Evolutionary conservation across 2,888 invertebrate genomes (phyloP).

Genomic region (Liposcelis brunnea): DNA sequence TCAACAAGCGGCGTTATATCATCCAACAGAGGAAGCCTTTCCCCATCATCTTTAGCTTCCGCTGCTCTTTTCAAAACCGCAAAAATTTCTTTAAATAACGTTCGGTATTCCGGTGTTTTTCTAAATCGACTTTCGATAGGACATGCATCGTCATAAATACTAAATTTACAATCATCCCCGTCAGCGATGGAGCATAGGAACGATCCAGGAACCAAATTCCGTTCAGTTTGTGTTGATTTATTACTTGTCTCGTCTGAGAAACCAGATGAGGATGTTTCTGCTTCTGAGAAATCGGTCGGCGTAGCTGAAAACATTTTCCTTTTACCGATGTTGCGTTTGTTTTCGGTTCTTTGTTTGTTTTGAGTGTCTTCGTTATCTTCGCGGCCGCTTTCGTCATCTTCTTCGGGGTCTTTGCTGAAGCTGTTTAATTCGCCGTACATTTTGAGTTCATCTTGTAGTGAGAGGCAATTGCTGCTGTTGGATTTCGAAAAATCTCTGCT

Average conservation of each 20-base stretch:
- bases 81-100: conserved; percentile 69
- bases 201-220: conserved; percentile 53
- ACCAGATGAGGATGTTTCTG: conserved; percentile 70
- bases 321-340: conserved; percentile 13
- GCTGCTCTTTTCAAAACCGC: conserved; percentile 67
- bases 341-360: conserved; percentile 10
- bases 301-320: conserved; percentile 39
- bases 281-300: conserved; percentile 67
- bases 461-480: conserved; percentile 19
- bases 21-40: conserved; percentile 52
- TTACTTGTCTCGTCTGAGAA: conserved; percentile 72
- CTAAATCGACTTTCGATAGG: conserved; percentile 67
- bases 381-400: conserved; percentile 14
- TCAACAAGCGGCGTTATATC: conserved; percentile 25
- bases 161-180: conserved; percentile 70
- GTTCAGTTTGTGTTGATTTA: conserved; percentile 67
- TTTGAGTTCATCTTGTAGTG: conserved; percentile 55
- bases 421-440: conserved; percentile 55
- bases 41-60: conserved; percentile 64
- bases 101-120: conserved; percentile 64
- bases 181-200: conserved; percentile 71
- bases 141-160: conserved; percentile 65
- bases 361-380: conserved; percentile 14
- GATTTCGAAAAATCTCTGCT: conserved; percentile 22
- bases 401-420: conserved; percentile 24